phyloP scores from a whole-genome alignment of 2,797 vertebrate species.

The Erethizon dorsatum region DNA sequence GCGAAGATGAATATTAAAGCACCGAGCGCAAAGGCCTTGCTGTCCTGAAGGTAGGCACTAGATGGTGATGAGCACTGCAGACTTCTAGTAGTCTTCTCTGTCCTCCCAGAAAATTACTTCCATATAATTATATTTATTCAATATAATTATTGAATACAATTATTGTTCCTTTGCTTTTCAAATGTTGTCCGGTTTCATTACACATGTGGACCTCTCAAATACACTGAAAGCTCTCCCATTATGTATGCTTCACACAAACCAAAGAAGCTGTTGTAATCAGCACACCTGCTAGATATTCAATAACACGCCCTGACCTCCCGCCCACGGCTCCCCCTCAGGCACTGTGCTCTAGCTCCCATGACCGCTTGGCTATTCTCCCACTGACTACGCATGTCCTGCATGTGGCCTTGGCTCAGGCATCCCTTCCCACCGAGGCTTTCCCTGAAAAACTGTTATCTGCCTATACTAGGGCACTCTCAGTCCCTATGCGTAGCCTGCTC shows the following conservation, averaged over 20 bases:
- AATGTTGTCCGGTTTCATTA: neutral
- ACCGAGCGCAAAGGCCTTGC: neutral
- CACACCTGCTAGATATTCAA: neutral
- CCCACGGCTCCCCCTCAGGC: neutral
- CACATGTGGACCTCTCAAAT: conserved; percentile 17
- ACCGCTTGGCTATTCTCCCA: neutral
- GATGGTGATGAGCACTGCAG: conserved; percentile 28
- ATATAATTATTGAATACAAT: neutral
- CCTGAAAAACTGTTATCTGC: neutral
- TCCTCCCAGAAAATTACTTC: conserved; percentile 58
- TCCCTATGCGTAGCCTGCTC: neutral
- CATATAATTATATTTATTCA: neutral
- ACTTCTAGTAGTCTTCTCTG: neutral
- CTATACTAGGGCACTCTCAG: neutral
- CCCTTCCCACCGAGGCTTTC: neutral
- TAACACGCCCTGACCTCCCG: accelerated
- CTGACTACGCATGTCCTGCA: neutral
- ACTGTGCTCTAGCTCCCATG: neutral
- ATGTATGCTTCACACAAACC: neutral
- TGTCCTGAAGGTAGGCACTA: neutral
- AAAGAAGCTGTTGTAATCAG: neutral
- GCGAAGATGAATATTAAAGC: neutral
- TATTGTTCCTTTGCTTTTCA: conserved; percentile 1
- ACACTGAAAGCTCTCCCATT: neutral
- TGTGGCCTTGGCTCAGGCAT: neutral